phyloP scores from a whole-genome alignment of 2,113 vertebrate genomes.

The Bubo scandiacus region DNA sequence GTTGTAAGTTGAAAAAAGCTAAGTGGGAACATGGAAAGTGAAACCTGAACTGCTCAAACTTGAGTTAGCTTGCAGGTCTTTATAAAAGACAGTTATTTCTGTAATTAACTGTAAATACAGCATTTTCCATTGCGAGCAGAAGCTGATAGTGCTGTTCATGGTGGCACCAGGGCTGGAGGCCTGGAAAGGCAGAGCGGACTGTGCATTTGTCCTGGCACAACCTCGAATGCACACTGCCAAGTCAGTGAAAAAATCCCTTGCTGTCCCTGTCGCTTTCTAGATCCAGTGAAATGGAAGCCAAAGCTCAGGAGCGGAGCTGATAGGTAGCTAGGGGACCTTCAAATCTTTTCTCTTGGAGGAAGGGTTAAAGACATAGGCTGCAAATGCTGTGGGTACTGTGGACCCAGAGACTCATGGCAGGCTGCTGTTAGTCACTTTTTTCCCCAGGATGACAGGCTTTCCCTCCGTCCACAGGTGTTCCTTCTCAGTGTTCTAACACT shows the following conservation, averaged over 20 bases:
- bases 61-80: not conserved
- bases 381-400: not conserved
- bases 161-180: not conserved
- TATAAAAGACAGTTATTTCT: not conserved
- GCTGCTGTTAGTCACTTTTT: not conserved
- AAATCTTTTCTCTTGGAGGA: not conserved
- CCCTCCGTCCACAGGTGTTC: not conserved
- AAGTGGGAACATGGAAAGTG: not conserved
- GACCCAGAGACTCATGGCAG: not conserved
- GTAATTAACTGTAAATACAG: not conserved
- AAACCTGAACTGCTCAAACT: not conserved
- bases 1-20: not conserved
- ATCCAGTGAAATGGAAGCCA: not conserved
- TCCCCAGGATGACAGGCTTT: not conserved
- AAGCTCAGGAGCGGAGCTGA: not conserved
- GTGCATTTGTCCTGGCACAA: not conserved
- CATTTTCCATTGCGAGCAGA: not conserved
- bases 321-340: not conserved
- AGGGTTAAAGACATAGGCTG: not conserved
- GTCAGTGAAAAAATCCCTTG: not conserved
- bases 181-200: not conserved
- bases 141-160: not conserved
- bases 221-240: rapidly evolving
- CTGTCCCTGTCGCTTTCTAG: not conserved
- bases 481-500: not conserved